phyloP scores from a whole-genome alignment of 2,888 invertebrate species.

The Hydriomena furcata region DNA sequence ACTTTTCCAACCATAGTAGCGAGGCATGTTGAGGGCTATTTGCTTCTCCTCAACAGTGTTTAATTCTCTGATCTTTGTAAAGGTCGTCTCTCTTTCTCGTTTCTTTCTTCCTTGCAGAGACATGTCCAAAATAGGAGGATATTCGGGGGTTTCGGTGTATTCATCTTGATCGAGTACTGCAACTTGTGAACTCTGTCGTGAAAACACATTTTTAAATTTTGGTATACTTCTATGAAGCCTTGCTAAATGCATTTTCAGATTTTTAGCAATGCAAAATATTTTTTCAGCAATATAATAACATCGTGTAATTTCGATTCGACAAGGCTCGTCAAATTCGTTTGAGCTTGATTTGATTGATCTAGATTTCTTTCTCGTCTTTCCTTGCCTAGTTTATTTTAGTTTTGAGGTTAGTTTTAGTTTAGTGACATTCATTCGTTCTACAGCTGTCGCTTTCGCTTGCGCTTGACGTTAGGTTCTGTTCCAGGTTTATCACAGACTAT shows the following conservation, averaged over 20 bases:
- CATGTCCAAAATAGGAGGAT: conserved; percentile 86
- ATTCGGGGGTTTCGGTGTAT: conserved; percentile 69
- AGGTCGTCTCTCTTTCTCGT: conserved; percentile 71
- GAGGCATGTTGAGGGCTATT: conserved; percentile 91
- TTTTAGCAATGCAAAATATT: conserved; percentile 4
- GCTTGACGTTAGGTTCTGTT: too few relatives aligned
- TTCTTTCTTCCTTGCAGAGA: conserved; percentile 75
- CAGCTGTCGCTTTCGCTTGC: too few relatives aligned
- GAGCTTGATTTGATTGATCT: too few relatives aligned
- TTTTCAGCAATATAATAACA: conserved; percentile 1
- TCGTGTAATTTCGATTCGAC: too few relatives aligned
- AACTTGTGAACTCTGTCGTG: conserved; percentile 54
- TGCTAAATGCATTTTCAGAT: conserved; percentile 60
- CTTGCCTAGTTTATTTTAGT: not conserved
- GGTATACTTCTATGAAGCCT: conserved; percentile 60
- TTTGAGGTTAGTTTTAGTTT: not conserved
- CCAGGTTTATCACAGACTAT: too few relatives aligned
- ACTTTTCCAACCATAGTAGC: conserved; percentile 90
- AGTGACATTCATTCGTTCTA: too few relatives aligned
- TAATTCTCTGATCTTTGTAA: conserved; percentile 85
- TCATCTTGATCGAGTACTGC: conserved; percentile 63
- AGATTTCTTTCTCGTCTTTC: too few relatives aligned
- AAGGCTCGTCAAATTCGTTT: too few relatives aligned
- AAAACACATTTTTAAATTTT: conserved; percentile 53
- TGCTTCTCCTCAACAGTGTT: conserved; percentile 93